Conservation (phyloP, 2,113 vertebrate species). For the Himantopus leucocephalus region DNA sequence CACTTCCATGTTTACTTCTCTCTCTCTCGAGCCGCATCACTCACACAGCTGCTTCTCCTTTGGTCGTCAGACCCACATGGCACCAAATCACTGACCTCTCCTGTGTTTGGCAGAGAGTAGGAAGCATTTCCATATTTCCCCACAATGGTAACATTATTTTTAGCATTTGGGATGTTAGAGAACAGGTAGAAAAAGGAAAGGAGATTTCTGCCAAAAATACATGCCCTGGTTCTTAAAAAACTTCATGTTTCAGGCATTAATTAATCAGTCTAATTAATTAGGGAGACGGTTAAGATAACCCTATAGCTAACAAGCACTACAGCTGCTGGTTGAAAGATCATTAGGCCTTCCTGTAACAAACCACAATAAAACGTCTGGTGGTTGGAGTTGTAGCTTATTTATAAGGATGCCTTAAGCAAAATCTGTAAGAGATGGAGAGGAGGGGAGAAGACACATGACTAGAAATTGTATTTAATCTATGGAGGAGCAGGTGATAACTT, state of each 20-base stretch:
- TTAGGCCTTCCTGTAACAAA: neutral
- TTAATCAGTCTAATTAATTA: neutral
- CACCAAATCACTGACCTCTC: neutral
- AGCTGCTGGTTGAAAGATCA: neutral
- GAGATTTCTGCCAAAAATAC: neutral
- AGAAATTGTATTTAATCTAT: neutral
- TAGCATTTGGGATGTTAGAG: neutral
- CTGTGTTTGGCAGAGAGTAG: neutral
- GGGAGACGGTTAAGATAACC: neutral
- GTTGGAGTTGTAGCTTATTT: neutral
- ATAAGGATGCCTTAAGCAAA: neutral
- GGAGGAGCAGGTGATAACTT: neutral
- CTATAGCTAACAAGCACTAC: neutral
- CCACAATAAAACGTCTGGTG: neutral
- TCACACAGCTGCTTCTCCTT: neutral
- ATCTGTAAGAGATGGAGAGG: neutral
- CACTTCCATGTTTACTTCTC: neutral
- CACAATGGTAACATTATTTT: neutral
- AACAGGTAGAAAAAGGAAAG: neutral
- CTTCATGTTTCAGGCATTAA: neutral
- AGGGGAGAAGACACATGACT: neutral
- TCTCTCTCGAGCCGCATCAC: neutral
- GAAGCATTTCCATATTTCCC: neutral
- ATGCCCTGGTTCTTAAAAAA: neutral
- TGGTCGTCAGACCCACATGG: neutral